phyloP scores from a whole-genome alignment of 2,888 invertebrate genomes.

The Cerceris rybyensis region DNA sequence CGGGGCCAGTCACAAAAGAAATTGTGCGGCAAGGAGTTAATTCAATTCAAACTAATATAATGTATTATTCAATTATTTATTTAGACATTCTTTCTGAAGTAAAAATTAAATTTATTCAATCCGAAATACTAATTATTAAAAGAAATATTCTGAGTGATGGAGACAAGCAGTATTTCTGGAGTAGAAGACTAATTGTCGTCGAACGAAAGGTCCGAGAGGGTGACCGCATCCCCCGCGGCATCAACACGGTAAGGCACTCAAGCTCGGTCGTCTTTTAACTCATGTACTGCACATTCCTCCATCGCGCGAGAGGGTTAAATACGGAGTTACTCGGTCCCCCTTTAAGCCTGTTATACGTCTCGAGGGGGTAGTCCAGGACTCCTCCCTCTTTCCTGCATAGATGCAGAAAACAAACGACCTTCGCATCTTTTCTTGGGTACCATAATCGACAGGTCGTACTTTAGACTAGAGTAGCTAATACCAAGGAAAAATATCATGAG shows the following conservation, averaged over 20 bases:
- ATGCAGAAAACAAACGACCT: constrained; percentile 63
- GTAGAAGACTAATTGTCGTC: constrained; percentile 72
- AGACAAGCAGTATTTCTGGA: constrained; percentile 56
- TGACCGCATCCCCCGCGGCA: constrained; percentile 69
- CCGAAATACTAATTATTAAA: constrained; percentile 52
- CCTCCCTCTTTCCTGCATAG: constrained; percentile 61
- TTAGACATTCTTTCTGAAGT: not conserved
- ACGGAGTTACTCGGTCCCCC: constrained; percentile 65
- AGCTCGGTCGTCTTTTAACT: constrained; percentile 79
- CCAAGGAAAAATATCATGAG: not conserved
- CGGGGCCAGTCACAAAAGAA: too few species aligned
- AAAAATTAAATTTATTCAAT: not conserved
- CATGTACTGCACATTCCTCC: constrained; percentile 68
- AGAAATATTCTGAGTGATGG: constrained; percentile 59
- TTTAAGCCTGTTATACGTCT: constrained; percentile 70
- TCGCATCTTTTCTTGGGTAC: constrained; percentile 53
- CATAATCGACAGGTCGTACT: constrained; percentile 47
- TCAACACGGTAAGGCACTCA: constrained; percentile 80
- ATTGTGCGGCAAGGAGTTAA: too few species aligned
- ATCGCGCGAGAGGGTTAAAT: constrained; percentile 70
- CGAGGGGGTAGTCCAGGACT: constrained; percentile 63
- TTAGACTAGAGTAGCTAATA: constrained; percentile 27
- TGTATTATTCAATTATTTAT: too few species aligned
- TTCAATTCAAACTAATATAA: too few species aligned
- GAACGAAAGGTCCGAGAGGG: constrained; percentile 73